Evolutionary conservation across 2,888 invertebrate species (phyloP), one percentile per base, ranked within the genome.

Genomic region (Tenthredo livida): DNA sequence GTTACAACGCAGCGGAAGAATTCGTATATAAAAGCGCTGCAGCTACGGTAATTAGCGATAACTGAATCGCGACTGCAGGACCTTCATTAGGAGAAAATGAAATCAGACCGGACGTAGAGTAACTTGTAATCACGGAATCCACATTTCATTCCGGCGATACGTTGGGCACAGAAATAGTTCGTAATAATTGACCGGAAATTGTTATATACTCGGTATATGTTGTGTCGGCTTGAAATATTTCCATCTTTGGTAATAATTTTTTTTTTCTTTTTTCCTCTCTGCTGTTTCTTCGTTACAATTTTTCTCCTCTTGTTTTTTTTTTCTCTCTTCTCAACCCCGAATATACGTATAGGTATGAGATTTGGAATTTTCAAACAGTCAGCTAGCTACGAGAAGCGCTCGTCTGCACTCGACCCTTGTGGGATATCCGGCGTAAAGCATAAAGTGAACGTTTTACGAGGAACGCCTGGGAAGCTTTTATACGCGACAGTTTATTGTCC

Each of bases 361-460:
- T 67, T 67, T 67, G 67, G 67, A 67, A 72, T 72, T 72, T 72
- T 40, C 72, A 72, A 37, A 72, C n/a, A 72, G 72, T 25, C 67
- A 67, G 67, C 67, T 67, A 33, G 29, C 33, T 33, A 17, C 33
- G 29, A 67, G 67, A 17, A 33, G 43, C 72, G 70, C 72, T 72
- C 72, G n/a, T 72, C 72, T 72, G 72, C 40, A 40, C 77, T 77
- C 77, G 77, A 77, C 77, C 77, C 77, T 77, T 54, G 77, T 40
- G 77, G 77, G 40, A 77, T 72, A 72, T 54, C 77, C 77, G 77
- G 77, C 54, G 25, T 54, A 54, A 77, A 77, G 54, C 54, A 77
- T 77, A 77, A 77, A 77, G 50, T 77, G 77, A 77, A 77, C 77
- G 77, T 77, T 77, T 77, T 77, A 77, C 54, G 77, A 77, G 77